phyloP scores from a whole-genome alignment of 64 coral and sea anemone genomes.

The Catalaphyllia jardinei region DNA sequence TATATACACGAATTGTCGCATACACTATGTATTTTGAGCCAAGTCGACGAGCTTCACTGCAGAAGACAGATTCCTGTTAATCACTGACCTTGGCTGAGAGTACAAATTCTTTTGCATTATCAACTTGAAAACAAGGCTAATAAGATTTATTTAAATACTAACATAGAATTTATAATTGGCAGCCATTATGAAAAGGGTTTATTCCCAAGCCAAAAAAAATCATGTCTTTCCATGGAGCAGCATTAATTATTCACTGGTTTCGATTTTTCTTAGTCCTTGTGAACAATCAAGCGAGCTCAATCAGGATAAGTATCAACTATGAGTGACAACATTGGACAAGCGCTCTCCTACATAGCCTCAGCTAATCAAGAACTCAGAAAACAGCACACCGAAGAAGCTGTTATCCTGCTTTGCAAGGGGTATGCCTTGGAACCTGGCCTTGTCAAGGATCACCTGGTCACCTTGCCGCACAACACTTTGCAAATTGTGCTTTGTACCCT shows the following conservation, averaged over 20 bases:
- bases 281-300: neutral
- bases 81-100: neutral
- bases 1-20: too few relatives aligned
- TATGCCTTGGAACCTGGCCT: slow-evolving; percentile 57
- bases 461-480: slow-evolving; percentile 42
- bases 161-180: too few relatives aligned
- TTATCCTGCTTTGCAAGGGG: slow-evolving; percentile 58
- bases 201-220: too few relatives aligned
- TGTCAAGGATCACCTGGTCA: slow-evolving; percentile 54
- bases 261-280: too few relatives aligned
- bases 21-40: too few relatives aligned
- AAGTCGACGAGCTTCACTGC: slow-evolving; percentile 12
- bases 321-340: slow-evolving; percentile 27
- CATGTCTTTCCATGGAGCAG: too few relatives aligned
- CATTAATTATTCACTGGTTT: too few relatives aligned
- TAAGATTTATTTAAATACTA: too few relatives aligned
- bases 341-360: slow-evolving; percentile 46
- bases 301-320: neutral
- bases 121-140: too few relatives aligned
- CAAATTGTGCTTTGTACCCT: slow-evolving; percentile 63
- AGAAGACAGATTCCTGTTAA: slow-evolving; percentile 38
- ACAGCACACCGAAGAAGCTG: slow-evolving; percentile 59
- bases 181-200: too few relatives aligned
- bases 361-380: slow-evolving; percentile 64
- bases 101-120: too few relatives aligned